Percentiles rank a stretch among this genome's conserved stretches.
Evolutionary conservation across 2,113 vertebrate genomes (phyloP).

Genomic region (Xenus cinereus): DNA sequence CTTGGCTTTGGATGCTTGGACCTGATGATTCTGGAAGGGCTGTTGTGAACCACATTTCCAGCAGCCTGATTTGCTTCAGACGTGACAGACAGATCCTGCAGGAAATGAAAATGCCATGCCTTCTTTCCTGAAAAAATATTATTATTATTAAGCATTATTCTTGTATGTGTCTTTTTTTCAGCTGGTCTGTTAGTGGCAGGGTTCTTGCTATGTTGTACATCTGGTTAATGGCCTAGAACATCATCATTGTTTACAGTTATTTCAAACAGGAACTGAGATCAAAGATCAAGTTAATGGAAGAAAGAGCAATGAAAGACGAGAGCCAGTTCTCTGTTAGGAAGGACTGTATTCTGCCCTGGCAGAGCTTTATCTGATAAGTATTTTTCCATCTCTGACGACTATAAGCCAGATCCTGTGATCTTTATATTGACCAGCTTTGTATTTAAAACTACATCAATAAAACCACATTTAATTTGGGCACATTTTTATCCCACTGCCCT

Average conservation of each 20-base stretch:
- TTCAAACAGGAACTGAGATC: conserved; percentile 39
- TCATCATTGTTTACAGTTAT: conserved; percentile 15
- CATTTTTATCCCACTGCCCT: background rate
- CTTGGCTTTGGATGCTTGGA: background rate
- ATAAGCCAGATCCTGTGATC: background rate
- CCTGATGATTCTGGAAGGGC: background rate
- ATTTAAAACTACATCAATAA: background rate
- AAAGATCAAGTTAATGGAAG: conserved; percentile 42
- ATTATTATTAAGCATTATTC: background rate
- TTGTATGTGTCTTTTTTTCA: background rate
- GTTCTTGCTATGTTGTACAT: background rate
- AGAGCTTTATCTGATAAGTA: background rate
- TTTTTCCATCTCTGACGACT: background rate
- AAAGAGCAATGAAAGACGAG: conserved; percentile 21
- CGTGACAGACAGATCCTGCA: background rate
- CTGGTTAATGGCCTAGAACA: conserved; percentile 20
- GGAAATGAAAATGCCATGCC: background rate
- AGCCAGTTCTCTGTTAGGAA: background rate
- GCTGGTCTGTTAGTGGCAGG: background rate
- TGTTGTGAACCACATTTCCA: background rate
- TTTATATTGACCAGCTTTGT: background rate
- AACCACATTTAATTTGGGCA: background rate
- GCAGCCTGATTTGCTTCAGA: background rate
- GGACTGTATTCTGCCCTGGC: background rate
- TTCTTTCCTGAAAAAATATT: background rate